Conservation (phyloP, 2,888 invertebrate genomes). For the Leucozona laternaria region DNA sequence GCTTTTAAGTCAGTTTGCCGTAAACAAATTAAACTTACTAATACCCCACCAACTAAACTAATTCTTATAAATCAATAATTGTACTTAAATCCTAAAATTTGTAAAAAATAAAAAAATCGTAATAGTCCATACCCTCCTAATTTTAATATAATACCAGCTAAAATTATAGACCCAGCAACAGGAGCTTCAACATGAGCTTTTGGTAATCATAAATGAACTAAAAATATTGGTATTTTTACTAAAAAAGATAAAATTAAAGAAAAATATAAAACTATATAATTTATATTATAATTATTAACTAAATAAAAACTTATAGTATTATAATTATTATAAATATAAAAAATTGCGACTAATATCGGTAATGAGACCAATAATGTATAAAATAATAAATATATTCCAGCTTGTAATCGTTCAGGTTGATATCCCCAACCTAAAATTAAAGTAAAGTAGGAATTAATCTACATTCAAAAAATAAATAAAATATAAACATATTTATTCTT, state of each 20-base stretch:
- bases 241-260: constrained; percentile 87
- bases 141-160: constrained; percentile 89
- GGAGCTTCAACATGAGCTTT: constrained; percentile 92
- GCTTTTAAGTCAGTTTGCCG: constrained; percentile 89
- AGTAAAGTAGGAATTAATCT: constrained; percentile 88
- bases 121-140: constrained; percentile 89
- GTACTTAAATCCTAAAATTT: constrained; percentile 84
- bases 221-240: constrained; percentile 89
- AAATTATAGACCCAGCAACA: constrained; percentile 89
- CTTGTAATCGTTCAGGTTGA: constrained; percentile 88
- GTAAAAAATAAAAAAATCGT: constrained; percentile 85
- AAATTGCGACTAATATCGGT: constrained; percentile 82
- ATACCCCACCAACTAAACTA: constrained; percentile 86
- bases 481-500: constrained; percentile 86
- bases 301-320: constrained; percentile 85
- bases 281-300: constrained; percentile 83
- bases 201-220: constrained; percentile 89
- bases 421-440: constrained; percentile 88
- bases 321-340: constrained; percentile 80
- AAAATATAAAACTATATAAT: constrained; percentile 84
- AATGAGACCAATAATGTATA: constrained; percentile 89
- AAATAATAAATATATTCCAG: constrained; percentile 88
- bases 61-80: constrained; percentile 85
- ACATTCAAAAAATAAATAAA: constrained; percentile 90
- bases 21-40: constrained; percentile 88